Evolutionary conservation across 1,140 invertebrate genomes (phyloP).

Genomic region (Ostrea edulis): DNA sequence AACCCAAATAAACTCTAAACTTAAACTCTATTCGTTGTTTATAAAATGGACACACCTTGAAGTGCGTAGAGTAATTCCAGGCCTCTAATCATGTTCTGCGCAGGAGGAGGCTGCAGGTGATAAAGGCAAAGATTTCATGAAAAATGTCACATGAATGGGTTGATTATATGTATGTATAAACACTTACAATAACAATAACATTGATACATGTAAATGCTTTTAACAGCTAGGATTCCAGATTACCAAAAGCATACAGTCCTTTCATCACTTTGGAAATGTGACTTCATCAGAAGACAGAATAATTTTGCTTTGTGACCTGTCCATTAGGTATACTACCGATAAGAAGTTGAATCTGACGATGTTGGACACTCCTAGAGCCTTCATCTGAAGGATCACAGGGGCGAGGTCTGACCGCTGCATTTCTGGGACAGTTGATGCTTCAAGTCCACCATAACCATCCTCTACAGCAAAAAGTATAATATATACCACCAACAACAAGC

Average conservation of each 20-base stretch:
- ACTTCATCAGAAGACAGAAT: neutral
- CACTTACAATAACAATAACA: too few species aligned
- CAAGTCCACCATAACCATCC: constrained; percentile 86
- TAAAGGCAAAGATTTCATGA: neutral
- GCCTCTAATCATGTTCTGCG: constrained; percentile 90
- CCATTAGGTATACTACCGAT: constrained; percentile 70
- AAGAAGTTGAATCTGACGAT: constrained; percentile 82
- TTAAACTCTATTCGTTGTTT: too few species aligned
- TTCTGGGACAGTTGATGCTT: constrained; percentile 90
- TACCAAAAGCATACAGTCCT: neutral
- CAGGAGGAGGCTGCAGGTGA: constrained; percentile 88
- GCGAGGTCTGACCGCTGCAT: constrained; percentile 95
- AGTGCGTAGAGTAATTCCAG: constrained; percentile 95
- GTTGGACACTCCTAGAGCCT: constrained; percentile 97
- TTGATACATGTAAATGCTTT: too few species aligned
- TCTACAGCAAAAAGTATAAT: constrained; percentile 82
- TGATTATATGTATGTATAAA: too few species aligned
- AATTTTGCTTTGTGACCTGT: neutral
- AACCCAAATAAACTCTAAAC: too few species aligned
- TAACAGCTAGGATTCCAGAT: neutral
- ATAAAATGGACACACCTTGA: constrained; percentile 74
- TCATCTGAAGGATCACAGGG: constrained; percentile 92
- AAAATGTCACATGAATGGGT: too few species aligned
- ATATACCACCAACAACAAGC: constrained; percentile 6
- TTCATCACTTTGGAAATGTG: neutral